These are phyloP conservation scores for Bungarus multicinctus DNA, from an alignment of 2,113 vertebrate species.

Conservation along the genomic window DNA sequence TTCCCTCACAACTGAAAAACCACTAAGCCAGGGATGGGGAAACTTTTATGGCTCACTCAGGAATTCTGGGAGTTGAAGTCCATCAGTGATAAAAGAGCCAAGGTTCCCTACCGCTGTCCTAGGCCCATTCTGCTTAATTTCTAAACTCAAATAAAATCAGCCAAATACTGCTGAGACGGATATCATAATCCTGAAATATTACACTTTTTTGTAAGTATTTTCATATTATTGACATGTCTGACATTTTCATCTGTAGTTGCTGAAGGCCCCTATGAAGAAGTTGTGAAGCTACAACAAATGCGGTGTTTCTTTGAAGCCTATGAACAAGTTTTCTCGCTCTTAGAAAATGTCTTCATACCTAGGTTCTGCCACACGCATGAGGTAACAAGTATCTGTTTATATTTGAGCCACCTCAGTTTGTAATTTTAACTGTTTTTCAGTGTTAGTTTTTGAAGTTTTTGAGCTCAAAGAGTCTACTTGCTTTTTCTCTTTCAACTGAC, in stretches of 20 bases:
- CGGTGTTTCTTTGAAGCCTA: constrained; percentile 94
- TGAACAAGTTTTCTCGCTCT: constrained; percentile 90
- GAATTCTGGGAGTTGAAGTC: too few species aligned
- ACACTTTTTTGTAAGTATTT: not conserved
- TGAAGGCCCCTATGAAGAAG: constrained; percentile 78
- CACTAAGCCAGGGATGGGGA: too few species aligned
- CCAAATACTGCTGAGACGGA: not conserved
- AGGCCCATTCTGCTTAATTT: not conserved
- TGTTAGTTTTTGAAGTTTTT: not conserved
- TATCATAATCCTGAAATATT: not conserved
- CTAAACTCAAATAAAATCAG: not conserved
- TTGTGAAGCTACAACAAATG: constrained; percentile 93
- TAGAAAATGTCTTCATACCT: constrained; percentile 93
- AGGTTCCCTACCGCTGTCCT: too few species aligned
- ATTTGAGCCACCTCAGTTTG: not conserved
- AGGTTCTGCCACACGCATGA: constrained; percentile 98
- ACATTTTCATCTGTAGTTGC: constrained; percentile 75
- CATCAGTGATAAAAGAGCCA: too few species aligned
- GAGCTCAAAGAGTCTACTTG: not conserved
- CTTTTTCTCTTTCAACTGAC: not conserved
- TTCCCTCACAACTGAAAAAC: too few species aligned
- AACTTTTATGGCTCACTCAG: too few species aligned
- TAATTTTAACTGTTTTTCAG: not conserved
- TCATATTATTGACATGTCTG: constrained; percentile 11
- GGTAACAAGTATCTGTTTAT: constrained; percentile 63